These are phyloP conservation scores for Eretmocerus hayati DNA, from an alignment of 2,888 invertebrate genomes.

Conservation along the genomic window DNA sequence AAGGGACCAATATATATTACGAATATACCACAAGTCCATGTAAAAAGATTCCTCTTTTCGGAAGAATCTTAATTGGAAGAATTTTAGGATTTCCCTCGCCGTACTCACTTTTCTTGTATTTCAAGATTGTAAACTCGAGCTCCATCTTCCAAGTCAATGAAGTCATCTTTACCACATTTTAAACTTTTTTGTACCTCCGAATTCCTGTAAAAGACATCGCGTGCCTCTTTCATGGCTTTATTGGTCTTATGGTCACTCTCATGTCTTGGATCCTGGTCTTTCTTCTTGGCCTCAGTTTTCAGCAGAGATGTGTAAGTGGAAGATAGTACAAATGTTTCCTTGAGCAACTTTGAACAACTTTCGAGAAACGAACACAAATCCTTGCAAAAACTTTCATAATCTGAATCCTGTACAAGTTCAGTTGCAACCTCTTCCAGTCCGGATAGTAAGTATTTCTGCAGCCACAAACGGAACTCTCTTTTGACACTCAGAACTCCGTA, in stretches of 20 bases:
- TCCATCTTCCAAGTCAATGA: conserved; percentile 17
- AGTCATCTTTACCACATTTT: conserved; percentile 16
- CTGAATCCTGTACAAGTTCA: conserved; percentile 8
- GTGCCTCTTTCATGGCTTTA: conserved; percentile 10
- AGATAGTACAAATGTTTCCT: conserved; percentile 13
- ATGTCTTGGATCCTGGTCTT: conserved; percentile 15
- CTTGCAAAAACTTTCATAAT: conserved; percentile 8
- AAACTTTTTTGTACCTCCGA: conserved; percentile 6
- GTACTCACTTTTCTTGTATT: conserved; percentile 21
- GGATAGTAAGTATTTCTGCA: conserved; percentile 17
- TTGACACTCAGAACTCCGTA: conserved; percentile 21
- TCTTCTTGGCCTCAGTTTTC: conserved; percentile 17
- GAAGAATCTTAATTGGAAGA: too few relatives aligned
- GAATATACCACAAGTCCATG: too few relatives aligned
- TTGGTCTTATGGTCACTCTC: conserved; percentile 12
- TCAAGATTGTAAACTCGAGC: conserved; percentile 19
- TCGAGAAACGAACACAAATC: conserved; percentile 8
- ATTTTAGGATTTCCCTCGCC: too few relatives aligned
- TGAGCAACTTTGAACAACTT: conserved; percentile 4
- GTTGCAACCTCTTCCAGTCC: conserved; percentile 14
- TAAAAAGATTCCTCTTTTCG: too few relatives aligned
- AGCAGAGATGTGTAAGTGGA: conserved; percentile 14
- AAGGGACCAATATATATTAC: too few relatives aligned
- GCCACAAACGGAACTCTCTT: conserved; percentile 18
- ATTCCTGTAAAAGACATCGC: conserved; percentile 12